Evolutionary conservation across 2,113 vertebrate species (phyloP).

Genomic region (Melanostigma gelatinosum): DNA sequence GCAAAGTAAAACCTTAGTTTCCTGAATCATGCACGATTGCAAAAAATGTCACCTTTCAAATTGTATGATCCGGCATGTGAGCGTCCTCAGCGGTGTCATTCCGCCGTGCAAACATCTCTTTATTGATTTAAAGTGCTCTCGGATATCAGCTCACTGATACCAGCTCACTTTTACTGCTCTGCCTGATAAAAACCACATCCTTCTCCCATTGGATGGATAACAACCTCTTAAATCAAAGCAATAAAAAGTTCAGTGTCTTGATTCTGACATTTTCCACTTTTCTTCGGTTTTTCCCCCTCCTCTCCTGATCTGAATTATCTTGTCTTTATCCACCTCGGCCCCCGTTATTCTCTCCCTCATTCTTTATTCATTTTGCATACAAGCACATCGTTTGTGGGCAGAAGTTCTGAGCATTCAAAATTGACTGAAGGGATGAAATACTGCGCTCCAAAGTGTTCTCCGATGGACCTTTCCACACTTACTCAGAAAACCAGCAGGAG

Average conservation of each 20-base stretch:
- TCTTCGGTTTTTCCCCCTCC: not conserved
- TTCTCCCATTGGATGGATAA: constrained; percentile 49
- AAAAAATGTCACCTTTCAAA: not conserved
- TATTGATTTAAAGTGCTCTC: constrained; percentile 62
- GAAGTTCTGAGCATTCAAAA: constrained; percentile 20
- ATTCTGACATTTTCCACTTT: constrained; percentile 29
- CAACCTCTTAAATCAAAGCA: constrained; percentile 65
- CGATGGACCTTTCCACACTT: constrained; percentile 65
- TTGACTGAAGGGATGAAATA: constrained; percentile 54
- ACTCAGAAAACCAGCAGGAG: constrained; percentile 62
- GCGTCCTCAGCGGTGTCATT: constrained; percentile 34
- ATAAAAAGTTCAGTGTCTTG: constrained; percentile 52
- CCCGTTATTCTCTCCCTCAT: not conserved
- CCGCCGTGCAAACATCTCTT: constrained; percentile 22
- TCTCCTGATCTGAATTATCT: constrained; percentile 4
- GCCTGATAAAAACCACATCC: constrained; percentile 66
- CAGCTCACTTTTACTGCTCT: constrained; percentile 48
- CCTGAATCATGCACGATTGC: not conserved
- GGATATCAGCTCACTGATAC: too few species aligned
- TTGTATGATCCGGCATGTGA: constrained; percentile 20
- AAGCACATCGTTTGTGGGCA: constrained; percentile 38
- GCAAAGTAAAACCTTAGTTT: not conserved
- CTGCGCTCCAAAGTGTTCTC: constrained; percentile 58
- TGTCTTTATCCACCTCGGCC: constrained; percentile 4
- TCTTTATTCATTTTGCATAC: constrained; percentile 25